Percentiles rank a stretch among this genome's conserved stretches.
These are phyloP conservation scores for Silurus glanis DNA, from an alignment of 2,113 vertebrate species.

Conservation along the genomic window DNA sequence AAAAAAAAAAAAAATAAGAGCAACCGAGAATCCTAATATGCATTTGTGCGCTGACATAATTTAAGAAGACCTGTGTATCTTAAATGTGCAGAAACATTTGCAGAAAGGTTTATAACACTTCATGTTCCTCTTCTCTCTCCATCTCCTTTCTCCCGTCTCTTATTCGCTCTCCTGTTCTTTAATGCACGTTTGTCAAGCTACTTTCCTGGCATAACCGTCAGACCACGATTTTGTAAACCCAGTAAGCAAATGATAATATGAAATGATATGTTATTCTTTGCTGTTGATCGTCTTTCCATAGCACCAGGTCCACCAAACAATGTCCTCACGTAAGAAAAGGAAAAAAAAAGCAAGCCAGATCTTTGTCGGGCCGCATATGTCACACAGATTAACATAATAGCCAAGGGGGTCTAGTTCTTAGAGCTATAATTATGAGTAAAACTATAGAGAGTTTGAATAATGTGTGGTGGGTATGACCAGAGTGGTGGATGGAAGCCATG, in stretches of 20 bases:
- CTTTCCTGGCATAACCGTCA: not conserved
- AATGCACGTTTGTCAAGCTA: not conserved
- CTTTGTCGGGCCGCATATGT: slow-evolving; percentile 54
- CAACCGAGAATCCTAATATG: slow-evolving; percentile 68
- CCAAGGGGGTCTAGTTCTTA: slow-evolving; percentile 65
- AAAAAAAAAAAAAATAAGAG: slow-evolving; percentile 54
- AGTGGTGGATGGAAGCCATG: slow-evolving; percentile 43
- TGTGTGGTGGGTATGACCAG: slow-evolving; percentile 67
- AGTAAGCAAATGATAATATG: not conserved
- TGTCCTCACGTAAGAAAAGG: not conserved
- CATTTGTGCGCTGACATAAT: slow-evolving; percentile 36
- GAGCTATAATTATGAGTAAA: slow-evolving; percentile 64
- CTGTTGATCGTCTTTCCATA: not conserved
- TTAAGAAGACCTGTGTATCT: not conserved
- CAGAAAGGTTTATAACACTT: slow-evolving; percentile 39
- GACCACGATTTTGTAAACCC: not conserved
- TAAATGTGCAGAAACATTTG: slow-evolving; percentile 34
- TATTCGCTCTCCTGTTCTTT: not conserved
- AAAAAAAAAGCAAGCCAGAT: slow-evolving; percentile 27
- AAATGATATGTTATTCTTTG: not conserved
- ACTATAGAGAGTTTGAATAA: slow-evolving; percentile 54
- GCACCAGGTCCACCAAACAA: not conserved
- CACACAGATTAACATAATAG: slow-evolving; percentile 63
- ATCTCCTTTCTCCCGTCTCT: not conserved
- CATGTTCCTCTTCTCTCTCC: slow-evolving; percentile 19